Evolutionary conservation across 2,797 vertebrate species (phyloP).

Genomic region (Hylomyscus alleni): DNA sequence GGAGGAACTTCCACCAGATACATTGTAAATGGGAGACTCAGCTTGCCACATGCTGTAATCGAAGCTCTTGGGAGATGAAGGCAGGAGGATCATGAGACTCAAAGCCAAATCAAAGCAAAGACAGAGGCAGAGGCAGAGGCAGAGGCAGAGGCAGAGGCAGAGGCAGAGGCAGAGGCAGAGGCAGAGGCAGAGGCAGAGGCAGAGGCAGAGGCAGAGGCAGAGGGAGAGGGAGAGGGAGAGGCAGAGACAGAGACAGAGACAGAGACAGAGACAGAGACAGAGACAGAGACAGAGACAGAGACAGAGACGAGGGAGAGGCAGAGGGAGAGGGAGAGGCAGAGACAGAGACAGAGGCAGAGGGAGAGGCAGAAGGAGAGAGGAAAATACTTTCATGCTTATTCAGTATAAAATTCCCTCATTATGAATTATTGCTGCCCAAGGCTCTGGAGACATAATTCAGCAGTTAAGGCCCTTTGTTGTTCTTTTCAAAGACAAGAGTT

Average conservation of each 20-base stretch:
- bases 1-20: neutral
- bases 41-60: neutral
- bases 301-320: neutral
- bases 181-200: rapidly evolving
- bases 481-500: neutral
- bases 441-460: neutral
- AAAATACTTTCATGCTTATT: neutral
- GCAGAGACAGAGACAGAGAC: too few relatives aligned
- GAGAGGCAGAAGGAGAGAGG: neutral
- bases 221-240: too few relatives aligned
- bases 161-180: neutral
- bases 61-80: neutral
- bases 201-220: neutral
- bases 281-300: too few relatives aligned
- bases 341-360: neutral
- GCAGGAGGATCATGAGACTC: neutral
- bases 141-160: neutral
- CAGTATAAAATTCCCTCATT: neutral
- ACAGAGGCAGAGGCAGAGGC: neutral
- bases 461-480: neutral
- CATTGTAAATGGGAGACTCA: neutral
- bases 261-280: neutral
- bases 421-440: constrained; percentile 18
- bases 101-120: neutral
- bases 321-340: rapidly evolving